A percentile compares a stretch with the other conserved stretches of the same genome.
Conservation (phyloP, 1,140 invertebrate species). For the Brachionus rotundiformis region DNA sequence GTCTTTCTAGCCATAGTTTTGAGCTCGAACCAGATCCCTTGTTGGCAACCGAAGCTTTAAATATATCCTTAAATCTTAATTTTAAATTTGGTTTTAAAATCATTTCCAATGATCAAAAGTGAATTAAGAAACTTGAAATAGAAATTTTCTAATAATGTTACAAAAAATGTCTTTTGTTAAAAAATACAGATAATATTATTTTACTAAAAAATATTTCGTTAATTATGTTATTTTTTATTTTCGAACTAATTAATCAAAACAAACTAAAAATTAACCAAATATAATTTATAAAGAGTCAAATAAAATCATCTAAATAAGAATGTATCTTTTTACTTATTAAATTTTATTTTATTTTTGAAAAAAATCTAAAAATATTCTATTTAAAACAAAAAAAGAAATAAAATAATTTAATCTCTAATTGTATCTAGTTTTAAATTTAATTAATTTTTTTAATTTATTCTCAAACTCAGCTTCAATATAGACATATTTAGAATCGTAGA, state of each 20-base stretch:
- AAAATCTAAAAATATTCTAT: not conserved
- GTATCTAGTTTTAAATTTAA: conserved; percentile 6
- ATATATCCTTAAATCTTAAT: not conserved
- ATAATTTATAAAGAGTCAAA: too few species aligned
- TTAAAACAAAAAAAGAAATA: conserved; percentile 3
- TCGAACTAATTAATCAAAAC: too few species aligned
- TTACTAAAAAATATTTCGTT: too few species aligned
- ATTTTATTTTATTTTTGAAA: too few species aligned
- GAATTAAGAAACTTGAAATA: too few species aligned
- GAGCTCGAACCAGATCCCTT: conserved; percentile 12
- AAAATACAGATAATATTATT: too few species aligned
- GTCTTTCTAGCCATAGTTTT: conserved; percentile 75
- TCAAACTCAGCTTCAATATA: conserved; percentile 50
- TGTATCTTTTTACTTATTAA: too few species aligned
- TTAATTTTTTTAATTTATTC: conserved; percentile 50
- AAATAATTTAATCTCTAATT: not conserved
- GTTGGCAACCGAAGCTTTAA: not conserved
- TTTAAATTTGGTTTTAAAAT: not conserved
- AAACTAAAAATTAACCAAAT: too few species aligned
- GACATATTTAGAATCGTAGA: conserved; percentile 18
- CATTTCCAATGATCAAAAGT: not conserved
- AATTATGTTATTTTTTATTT: too few species aligned
- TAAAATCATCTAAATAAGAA: too few species aligned
- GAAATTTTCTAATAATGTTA: not conserved
- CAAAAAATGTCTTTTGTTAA: not conserved